Evolutionary conservation across 1,140 invertebrate species (phyloP), one percentile per base, ranked within the genome.

Genomic region (Drosophila aff.): DNA sequence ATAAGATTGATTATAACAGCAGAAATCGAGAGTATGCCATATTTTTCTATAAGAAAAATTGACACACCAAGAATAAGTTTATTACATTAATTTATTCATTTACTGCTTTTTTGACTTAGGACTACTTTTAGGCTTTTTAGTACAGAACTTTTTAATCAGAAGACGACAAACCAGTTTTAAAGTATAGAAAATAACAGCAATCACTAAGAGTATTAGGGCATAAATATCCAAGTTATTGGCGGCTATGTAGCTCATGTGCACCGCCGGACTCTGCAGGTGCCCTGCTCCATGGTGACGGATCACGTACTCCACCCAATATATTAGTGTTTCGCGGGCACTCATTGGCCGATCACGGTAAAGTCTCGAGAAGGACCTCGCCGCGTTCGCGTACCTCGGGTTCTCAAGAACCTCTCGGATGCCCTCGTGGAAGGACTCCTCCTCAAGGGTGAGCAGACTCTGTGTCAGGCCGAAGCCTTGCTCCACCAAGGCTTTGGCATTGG

Each of bases 301-400:
- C 11, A 94, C 83, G 65, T 94, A 94, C 60, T 94, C 93, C 0
- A 92, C 81, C 87, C 93, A 94, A 43, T 90, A 93, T 16, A 93
- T 76, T 0, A 92, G 90, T 21, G 74, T 79, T 13, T 94, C 81
- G 7, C 93, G 59, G 0, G 93, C 65, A 1, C 79, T 67, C 28
- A 81, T 10, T 0, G 83, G 87, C 13, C 91, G 79, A 79, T 93
- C 91, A 0, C 82, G 67, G 21, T 92, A 93, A 38, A 78, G 77
- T 38, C 26, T 2, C 0, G 82, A 91, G 47, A 92, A 86, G 1
- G 62, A n/a, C 15, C 50, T 58, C 0, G 76, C 76, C 5, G 79
- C 80, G 0, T 76, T 23, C 1, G 43, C 6, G 36, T 92, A 92
- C 15, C 52, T 65, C 0, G 87, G 82, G 68, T 92, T 91, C 18